Evolutionary conservation across 2,113 vertebrate genomes (phyloP).

Genomic region (Sylvilagus bachmani): DNA sequence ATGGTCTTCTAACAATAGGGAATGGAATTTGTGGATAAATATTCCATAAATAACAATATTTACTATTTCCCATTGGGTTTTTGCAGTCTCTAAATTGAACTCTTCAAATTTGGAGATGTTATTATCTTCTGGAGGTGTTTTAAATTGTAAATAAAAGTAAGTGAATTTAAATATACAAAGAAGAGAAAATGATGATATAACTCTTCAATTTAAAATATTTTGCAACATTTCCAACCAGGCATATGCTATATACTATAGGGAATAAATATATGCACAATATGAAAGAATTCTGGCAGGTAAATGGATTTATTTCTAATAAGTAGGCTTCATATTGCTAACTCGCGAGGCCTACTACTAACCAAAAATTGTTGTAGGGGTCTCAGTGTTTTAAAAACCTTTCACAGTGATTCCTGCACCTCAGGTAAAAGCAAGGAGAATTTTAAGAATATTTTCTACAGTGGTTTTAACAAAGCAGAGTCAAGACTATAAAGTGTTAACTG

Average conservation of each 20-base stretch:
- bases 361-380: background rate
- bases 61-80: conserved; percentile 42
- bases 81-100: background rate
- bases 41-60: conserved; percentile 28
- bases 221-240: background rate
- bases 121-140: background rate
- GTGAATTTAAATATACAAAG: background rate
- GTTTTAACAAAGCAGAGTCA: background rate
- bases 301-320: background rate
- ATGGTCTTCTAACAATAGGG: conserved; percentile 36
- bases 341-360: background rate
- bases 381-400: background rate
- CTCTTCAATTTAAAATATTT: conserved; percentile 26
- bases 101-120: background rate
- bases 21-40: conserved; percentile 48
- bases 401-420: background rate
- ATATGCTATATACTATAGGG: background rate
- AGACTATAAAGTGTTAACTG: background rate
- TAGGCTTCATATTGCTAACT: background rate
- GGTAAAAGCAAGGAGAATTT: background rate
- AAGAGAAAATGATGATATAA: background rate
- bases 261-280: background rate
- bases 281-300: background rate
- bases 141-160: conserved; percentile 28
- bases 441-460: background rate